Percentiles rank a stretch among this genome's conserved stretches.
Evolutionary conservation across 2,888 invertebrate genomes (phyloP).

Genomic region (Palloptera scutellata): DNA sequence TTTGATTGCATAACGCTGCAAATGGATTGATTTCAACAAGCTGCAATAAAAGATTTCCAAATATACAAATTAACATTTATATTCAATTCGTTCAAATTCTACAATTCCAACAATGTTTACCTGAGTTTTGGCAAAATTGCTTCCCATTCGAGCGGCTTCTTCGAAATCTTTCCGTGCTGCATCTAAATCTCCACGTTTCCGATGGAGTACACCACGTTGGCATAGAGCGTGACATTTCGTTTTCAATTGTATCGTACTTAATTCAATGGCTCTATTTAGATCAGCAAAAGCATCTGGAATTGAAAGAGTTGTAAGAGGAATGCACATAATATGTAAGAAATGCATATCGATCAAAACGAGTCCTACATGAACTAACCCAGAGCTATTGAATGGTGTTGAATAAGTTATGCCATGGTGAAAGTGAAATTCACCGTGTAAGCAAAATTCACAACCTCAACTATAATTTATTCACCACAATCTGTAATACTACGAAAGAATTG

Average conservation of each 20-base stretch:
- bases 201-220: conserved; percentile 82
- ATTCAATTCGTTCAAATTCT: neutral
- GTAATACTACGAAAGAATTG: too few species aligned
- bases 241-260: conserved; percentile 69
- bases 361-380: too few species aligned
- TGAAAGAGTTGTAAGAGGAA: too few species aligned
- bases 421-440: too few species aligned
- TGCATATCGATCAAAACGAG: too few species aligned
- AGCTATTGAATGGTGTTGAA: too few species aligned
- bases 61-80: neutral
- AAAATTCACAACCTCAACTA: too few species aligned
- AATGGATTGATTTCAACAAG: conserved; percentile 91
- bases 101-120: conserved; percentile 58
- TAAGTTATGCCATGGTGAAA: too few species aligned
- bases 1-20: conserved; percentile 94
- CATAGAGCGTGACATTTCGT: conserved; percentile 81
- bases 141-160: conserved; percentile 82
- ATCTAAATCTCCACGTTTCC: conserved; percentile 73
- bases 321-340: too few species aligned
- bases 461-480: too few species aligned
- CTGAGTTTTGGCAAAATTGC: conserved; percentile 86
- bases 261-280: conserved; percentile 75
- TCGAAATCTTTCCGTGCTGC: conserved; percentile 79
- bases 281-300: conserved; percentile 76
- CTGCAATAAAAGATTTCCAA: conserved; percentile 59